A percentile compares a stretch with the other conserved stretches of the same genome.
Evolutionary conservation across 2,113 vertebrate genomes (phyloP).

Genomic region (Rhizomys pruinosus): DNA sequence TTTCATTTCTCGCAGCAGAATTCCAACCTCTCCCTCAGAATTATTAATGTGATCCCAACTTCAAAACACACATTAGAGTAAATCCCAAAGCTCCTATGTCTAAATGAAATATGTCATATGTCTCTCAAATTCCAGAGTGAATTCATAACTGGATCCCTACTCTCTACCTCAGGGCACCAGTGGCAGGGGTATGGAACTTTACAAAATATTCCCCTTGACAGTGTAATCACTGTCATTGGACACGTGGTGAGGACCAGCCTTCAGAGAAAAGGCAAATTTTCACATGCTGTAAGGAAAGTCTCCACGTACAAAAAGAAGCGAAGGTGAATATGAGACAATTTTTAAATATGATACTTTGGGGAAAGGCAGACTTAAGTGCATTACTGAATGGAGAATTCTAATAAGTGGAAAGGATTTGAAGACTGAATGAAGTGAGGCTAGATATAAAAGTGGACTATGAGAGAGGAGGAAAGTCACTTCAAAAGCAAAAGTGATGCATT

Average conservation of each 20-base stretch:
- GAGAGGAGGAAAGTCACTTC: neutral
- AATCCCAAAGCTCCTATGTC: neutral
- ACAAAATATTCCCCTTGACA: neutral
- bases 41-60: neutral
- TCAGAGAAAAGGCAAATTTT: slow-evolving; percentile 19
- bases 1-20: slow-evolving; percentile 58
- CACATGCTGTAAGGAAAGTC: neutral
- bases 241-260: neutral
- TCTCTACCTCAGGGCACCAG: slow-evolving; percentile 12
- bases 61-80: neutral
- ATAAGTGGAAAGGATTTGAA: neutral
- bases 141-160: neutral
- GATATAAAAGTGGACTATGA: neutral
- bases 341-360: neutral
- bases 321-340: neutral
- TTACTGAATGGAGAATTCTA: neutral
- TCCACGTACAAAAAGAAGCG: neutral
- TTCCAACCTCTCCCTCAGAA: slow-evolving; percentile 34
- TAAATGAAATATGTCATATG: slow-evolving; percentile 20
- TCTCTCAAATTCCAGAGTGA: neutral
- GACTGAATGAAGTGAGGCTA: neutral
- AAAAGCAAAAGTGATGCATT: slow-evolving; percentile 19
- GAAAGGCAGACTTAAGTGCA: neutral
- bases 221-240: neutral
- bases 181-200: neutral